These are phyloP conservation scores for Pterobdella sp. DNA, from an alignment of 2,888 invertebrate species.

Conservation along the genomic window DNA sequence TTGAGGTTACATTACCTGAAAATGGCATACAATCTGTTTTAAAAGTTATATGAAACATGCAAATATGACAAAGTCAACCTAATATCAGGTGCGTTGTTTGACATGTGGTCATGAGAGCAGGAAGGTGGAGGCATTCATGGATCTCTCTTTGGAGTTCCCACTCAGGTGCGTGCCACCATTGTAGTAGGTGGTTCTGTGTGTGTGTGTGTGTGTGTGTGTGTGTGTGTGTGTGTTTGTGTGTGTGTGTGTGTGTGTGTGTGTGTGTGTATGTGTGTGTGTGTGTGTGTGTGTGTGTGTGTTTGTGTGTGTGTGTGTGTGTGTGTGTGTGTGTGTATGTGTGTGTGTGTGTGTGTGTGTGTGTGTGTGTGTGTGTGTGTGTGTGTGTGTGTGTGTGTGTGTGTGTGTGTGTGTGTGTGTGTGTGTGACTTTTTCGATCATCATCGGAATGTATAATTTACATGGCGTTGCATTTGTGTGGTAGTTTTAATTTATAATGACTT, in stretches of 20 bases:
- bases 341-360: conserved; percentile 19
- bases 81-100: conserved; percentile 44
- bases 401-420: conserved; percentile 23
- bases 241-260: conserved; percentile 20
- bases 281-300: conserved; percentile 18
- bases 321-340: conserved; percentile 17
- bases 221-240: conserved; percentile 18
- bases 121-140: conserved; percentile 47
- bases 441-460: too few species aligned
- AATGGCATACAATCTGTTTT: too few species aligned
- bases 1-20: too few species aligned
- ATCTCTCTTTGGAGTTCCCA: conserved; percentile 50
- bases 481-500: too few species aligned
- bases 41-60: too few species aligned
- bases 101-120: conserved; percentile 43
- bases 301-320: conserved; percentile 18
- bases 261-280: conserved; percentile 18
- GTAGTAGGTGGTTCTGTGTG: conserved; percentile 3
- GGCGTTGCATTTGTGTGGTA: too few species aligned
- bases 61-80: background rate
- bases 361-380: conserved; percentile 22
- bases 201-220: conserved; percentile 22
- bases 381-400: conserved; percentile 21
- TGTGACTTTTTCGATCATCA: too few species aligned
- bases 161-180: conserved; percentile 42